Evolutionary conservation across 2,888 invertebrate genomes (phyloP).

Genomic region (Nemapogon koenigi): DNA sequence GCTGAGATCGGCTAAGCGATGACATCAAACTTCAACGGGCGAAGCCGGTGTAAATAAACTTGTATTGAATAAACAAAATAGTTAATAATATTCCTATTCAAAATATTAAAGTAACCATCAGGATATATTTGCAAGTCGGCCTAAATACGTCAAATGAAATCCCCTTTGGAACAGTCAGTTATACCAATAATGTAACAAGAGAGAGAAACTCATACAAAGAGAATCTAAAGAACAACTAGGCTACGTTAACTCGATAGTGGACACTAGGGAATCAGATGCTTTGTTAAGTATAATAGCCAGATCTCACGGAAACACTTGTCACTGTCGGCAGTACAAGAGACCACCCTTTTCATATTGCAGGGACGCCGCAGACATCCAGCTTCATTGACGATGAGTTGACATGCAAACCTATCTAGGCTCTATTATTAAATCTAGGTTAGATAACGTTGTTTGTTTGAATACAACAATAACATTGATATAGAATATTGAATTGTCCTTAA

Average conservation of each 20-base stretch:
- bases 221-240: conserved; percentile 33
- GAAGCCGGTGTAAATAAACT: no score
- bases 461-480: no score
- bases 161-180: conserved; percentile 6
- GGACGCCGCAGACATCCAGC: background rate
- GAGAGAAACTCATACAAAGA: conserved; percentile 53
- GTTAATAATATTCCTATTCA: no score
- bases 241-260: conserved; percentile 45
- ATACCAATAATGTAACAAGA: conserved; percentile 12
- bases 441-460: no score
- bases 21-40: no score
- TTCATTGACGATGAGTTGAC: conserved; percentile 7
- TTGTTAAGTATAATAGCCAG: conserved; percentile 46
- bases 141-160: no score
- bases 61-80: no score
- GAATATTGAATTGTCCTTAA: no score
- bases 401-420: conserved; percentile 6
- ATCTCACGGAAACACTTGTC: conserved; percentile 57
- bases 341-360: conserved; percentile 4
- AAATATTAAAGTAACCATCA: no score
- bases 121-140: no score
- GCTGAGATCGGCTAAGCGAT: no score
- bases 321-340: conserved; percentile 27
- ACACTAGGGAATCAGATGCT: conserved; percentile 13
- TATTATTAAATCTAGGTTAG: no score